Evolutionary conservation across 2,113 vertebrate genomes (phyloP).

Genomic region (Cnemophilus loriae): DNA sequence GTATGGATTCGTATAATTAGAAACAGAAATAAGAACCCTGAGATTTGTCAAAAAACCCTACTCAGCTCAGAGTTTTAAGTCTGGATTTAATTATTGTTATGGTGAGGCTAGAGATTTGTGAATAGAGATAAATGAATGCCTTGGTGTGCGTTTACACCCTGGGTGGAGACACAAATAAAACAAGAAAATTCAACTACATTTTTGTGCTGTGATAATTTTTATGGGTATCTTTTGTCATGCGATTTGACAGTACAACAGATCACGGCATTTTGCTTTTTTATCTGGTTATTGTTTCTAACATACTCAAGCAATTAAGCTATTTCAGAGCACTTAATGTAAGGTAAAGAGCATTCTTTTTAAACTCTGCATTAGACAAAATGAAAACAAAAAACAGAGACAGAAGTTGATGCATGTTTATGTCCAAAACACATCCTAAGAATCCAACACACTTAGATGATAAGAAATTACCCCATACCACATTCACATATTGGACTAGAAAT

Average conservation of each 20-base stretch:
- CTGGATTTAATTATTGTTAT: conserved; percentile 67
- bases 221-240: conserved; percentile 45
- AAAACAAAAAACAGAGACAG: not conserved
- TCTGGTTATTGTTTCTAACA: not conserved
- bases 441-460: not conserved
- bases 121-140: conserved; percentile 52
- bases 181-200: conserved; percentile 62
- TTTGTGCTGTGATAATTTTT: conserved; percentile 59
- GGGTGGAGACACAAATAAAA: conserved; percentile 69
- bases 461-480: not conserved
- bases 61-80: conserved; percentile 43
- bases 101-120: conserved; percentile 27
- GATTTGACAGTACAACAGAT: conserved; percentile 33
- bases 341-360: not conserved
- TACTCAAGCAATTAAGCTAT: not conserved
- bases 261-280: not conserved
- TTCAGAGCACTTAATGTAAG: not conserved
- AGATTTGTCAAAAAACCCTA: conserved; percentile 41
- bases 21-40: conserved; percentile 41
- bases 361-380: not conserved
- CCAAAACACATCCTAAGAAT: not conserved
- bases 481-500: not conserved
- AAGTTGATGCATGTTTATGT: not conserved
- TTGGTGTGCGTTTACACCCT: conserved; percentile 52
- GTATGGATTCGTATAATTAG: conserved; percentile 57